Conservation (phyloP, 2,113 vertebrate genomes). For the Cynoglossus semilaevis region DNA sequence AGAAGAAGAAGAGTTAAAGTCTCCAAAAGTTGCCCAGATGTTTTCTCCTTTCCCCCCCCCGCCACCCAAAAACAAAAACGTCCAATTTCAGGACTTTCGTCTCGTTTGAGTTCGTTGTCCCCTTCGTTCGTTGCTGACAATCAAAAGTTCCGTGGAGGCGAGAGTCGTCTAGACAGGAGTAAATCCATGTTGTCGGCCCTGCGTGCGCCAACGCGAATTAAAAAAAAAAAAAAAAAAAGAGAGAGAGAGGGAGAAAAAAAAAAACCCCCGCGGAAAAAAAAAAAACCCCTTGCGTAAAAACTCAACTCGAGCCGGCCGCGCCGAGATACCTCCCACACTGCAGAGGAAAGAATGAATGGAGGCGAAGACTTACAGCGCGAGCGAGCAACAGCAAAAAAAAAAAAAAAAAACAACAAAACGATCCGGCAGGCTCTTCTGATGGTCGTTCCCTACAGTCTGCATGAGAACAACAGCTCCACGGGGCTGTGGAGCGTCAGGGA, state of each 20-base stretch:
- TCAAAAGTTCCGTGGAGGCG: constrained; percentile 51
- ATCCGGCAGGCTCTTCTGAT: constrained; percentile 46
- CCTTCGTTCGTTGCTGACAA: constrained; percentile 24
- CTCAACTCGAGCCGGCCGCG: too few species aligned
- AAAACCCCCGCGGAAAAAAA: neutral
- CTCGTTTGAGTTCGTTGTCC: too few species aligned
- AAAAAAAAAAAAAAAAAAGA: too few species aligned
- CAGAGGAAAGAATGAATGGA: neutral
- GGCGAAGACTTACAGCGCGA: too few species aligned
- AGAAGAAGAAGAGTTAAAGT: constrained; percentile 20
- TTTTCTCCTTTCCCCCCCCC: too few species aligned
- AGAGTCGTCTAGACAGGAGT: constrained; percentile 43
- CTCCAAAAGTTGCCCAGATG: constrained; percentile 41
- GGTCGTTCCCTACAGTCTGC: constrained; percentile 38
- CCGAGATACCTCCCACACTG: neutral
- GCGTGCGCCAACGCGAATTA: constrained; percentile 6
- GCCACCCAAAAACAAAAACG: constrained; percentile 23
- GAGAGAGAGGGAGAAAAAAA: too few species aligned
- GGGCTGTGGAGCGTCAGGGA: constrained; percentile 37
- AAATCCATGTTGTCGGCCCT: constrained; percentile 59
- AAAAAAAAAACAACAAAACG: too few species aligned
- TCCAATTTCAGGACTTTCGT: constrained; percentile 9
- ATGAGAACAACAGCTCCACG: constrained; percentile 62
- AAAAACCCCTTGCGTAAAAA: neutral
- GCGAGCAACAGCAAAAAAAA: too few species aligned